phyloP scores from a whole-genome alignment of 2,888 invertebrate species.

The Netelia fuscicornis region DNA sequence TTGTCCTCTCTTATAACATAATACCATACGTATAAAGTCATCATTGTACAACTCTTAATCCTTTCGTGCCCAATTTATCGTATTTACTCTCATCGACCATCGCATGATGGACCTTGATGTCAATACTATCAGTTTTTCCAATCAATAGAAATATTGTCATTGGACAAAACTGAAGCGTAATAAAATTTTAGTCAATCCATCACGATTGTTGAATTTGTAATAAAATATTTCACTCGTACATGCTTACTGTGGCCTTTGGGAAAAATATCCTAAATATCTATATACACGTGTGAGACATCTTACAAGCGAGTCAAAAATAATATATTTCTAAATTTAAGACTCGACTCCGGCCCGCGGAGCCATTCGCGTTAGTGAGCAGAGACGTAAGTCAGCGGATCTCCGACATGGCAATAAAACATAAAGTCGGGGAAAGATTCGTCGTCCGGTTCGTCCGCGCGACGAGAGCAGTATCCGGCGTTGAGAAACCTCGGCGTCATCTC shows the following conservation, averaged over 20 bases:
- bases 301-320: constrained; percentile 54
- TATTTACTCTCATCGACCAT: not conserved
- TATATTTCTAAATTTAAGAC: constrained; percentile 64
- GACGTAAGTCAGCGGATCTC: constrained; percentile 49
- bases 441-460: constrained; percentile 51
- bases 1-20: constrained; percentile 13
- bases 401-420: constrained; percentile 52
- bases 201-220: no score
- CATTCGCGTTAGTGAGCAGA: constrained; percentile 39
- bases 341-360: constrained; percentile 35
- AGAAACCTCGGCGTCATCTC: constrained; percentile 26
- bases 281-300: constrained; percentile 22
- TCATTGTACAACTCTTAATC: not conserved
- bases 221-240: not conserved
- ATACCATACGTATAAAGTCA: not conserved
- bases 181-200: no score
- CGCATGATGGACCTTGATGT: no score
- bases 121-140: not conserved
- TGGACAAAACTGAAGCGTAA: no score
- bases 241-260: not conserved
- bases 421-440: constrained; percentile 27
- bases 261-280: constrained; percentile 6
- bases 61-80: not conserved
- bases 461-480: constrained; percentile 61
- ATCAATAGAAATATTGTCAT: no score